Evolutionary conservation across 2,113 vertebrate genomes (phyloP), one percentile per base, ranked within the genome.

Genomic region (Notothenia rossii): DNA sequence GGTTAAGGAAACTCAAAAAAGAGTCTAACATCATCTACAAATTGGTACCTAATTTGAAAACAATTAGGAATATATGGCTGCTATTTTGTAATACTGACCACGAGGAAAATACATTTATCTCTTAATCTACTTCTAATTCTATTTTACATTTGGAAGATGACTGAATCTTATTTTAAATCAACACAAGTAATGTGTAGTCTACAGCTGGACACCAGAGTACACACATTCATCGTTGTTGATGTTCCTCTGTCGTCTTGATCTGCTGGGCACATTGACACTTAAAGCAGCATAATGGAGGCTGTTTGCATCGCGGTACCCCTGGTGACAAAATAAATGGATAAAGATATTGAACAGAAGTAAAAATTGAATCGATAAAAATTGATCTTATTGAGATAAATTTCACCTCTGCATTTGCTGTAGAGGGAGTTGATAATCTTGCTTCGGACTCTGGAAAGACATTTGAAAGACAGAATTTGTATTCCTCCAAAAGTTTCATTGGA

Each of bases 271-370:
- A 17, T 13, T 49, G 12, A 5, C 18, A 49, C 7, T 69, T 50
- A 81, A 10, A n/a, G 71, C 71, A 56, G 79, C 64, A 5, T 69
- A 75, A 18, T 75, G 71, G 43, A 75, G 56, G 50, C 8, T 20
- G 12, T 62, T 40, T 48, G 13, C 64, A 6, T 69, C 64, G 18
- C 46, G 49, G 22, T 49, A 11, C 48, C 36, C 12, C 64, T 66
- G n/a, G 11, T 61, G 11, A 43, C 5, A 65, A 13, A 66, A 25
- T 69, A 1, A 48, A 36, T 22, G 5, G 22, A 51, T 20, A 10
- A 20, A 10, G 33, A 25, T 17, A 49, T 4, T 13, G 5, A 43
- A 15, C 2, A 43, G 4, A 29, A 13, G 18, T 5, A 4, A 17
- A 22, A 0, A 63, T 10, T 5, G 36, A 25, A 48, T 33, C 17